phyloP scores from a whole-genome alignment of 2,797 vertebrate genomes.

The Enteromius viviparus region DNA sequence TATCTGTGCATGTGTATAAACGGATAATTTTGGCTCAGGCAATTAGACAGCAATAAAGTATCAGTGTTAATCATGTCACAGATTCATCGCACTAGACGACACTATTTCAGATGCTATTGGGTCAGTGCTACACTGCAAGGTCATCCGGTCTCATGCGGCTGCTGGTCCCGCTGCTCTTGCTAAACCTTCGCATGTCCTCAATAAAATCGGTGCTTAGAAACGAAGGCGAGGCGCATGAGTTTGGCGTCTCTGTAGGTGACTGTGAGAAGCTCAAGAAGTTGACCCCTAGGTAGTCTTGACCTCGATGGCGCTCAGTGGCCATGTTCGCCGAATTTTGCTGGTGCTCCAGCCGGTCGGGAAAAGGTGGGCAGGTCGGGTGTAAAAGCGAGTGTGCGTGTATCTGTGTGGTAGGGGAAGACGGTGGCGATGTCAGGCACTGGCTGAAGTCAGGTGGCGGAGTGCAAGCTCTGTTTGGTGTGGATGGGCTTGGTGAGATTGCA shows the following conservation, averaged over 20 bases:
- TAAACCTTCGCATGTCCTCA: conserved; percentile 86
- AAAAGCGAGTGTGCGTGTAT: conserved; percentile 68
- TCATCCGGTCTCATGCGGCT: conserved; percentile 89
- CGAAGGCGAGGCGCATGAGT: conserved; percentile 55
- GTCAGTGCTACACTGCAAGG: conserved; percentile 82
- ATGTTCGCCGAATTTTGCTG: conserved; percentile 91
- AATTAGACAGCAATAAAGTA: not conserved
- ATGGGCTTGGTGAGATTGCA: conserved; percentile 62
- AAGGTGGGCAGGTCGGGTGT: conserved; percentile 77
- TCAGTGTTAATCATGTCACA: not conserved
- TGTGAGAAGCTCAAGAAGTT: conserved; percentile 81
- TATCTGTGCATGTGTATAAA: not conserved
- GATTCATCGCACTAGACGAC: not conserved
- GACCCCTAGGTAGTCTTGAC: conserved; percentile 72
- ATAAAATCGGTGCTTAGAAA: conserved; percentile 71
- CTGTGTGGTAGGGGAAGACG: conserved; percentile 63
- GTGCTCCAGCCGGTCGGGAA: conserved; percentile 84
- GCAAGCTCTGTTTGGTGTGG: conserved; percentile 68
- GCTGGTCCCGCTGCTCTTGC: conserved; percentile 87
- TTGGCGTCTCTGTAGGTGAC: conserved; percentile 65
- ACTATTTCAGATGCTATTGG: not conserved
- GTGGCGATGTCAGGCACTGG: conserved; percentile 80
- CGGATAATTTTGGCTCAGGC: not conserved
- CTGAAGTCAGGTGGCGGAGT: conserved; percentile 89
- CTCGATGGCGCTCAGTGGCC: conserved; percentile 81